Base-by-base conservation (phyloP, 1,140 invertebrate species). In the Danaus melanippus region DNA sequence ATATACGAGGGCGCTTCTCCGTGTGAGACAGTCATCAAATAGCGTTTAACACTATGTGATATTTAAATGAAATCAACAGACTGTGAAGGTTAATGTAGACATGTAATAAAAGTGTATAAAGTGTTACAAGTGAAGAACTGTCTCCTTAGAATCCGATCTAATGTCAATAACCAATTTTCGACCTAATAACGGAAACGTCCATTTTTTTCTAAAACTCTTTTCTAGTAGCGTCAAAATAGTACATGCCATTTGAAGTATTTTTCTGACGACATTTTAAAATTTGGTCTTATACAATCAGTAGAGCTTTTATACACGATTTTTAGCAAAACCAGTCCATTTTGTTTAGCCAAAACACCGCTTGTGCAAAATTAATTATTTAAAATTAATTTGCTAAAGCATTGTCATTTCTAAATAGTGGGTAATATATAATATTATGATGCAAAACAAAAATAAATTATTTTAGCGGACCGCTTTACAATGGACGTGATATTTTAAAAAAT, bases 131-230 rank as follows among this genome's bases (percentile, higher is more conserved):
- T 46, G 46, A 54, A 58, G 67, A 63, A 53, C 58, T 55, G 67
- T 71, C 67, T 76, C 71, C 59, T 17, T 48, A 72, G 64, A 64
- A 81, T 79, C 80, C 82, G 74, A 66, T 69, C 44, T 42, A 67
- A 72, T 66, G 72, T 80, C 69, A 77, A 74, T 72, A 75, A 74
- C 71, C 74, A 71, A 66, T 69, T 77, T 69, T 84, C 81, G 83
- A 86, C 83, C 83, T 86, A 84, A 81, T 69, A 83, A 84, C 78
- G 69, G 60, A 86, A 79, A 86, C 83, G 83, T 86, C 83, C 83
- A 86, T 84, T 86, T 86, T 84, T 83, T 80, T 86, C 76, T 80
- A 78, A 77, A 80, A 74, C 69, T 72, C 67, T 80, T 80, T 82
- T 84, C 76, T 82, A 86, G 78, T 83, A 81, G 77, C 75, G 75